Base-by-base conservation (phyloP, 2,113 vertebrate species). In the Xiphophorus couchianus region DNA sequence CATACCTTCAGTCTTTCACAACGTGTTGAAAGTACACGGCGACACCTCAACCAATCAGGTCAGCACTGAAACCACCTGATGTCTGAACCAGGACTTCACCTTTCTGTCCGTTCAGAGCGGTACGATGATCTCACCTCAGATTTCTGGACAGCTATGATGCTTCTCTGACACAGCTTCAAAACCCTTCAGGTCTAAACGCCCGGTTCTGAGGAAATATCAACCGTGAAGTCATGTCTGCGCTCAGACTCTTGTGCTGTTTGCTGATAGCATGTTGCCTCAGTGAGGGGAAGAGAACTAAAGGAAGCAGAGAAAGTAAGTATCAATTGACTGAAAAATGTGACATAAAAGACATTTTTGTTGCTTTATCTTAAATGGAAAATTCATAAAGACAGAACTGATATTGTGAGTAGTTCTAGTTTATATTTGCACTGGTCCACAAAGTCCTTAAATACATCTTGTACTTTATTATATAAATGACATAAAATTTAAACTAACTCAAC, bases 261-360 rank as follows among this genome's bases (percentile, higher is more conserved):
- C 88, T 94, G 71, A 65, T 93, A 64, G 84, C 66, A 3, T 76
- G 11, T 84, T 84, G 88, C 64, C 82, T 93, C 70, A 77, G 14
- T 72, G 88, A 90, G 42, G 93, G 81, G 13, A 92, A 73, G 82
- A 93, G 66, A 91, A 77, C 70, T 66, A 89, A 72, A 72, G 91
- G 72, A 77, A 78, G 54, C 66, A 79, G 66, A 88, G n/a, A 83
- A 82, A 91, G 94, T 94, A 80, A 92, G 93, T 82, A 15, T 76
- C 27, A 31, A 25, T 42, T 28, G 3, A 39, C 54, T 25, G 19
- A 2, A 25, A 66, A 69, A 65, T 68, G 13, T 63, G 19, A n/a
- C 39, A 58, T 22, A 3, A 39, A 4, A 31, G 2, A 30, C 29
- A 11, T 51, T 25, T 29, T 37, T n/a, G 8, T 3, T 48, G 19